phyloP scores from a whole-genome alignment of 1,140 invertebrate species.

The Aphis gossypii region DNA sequence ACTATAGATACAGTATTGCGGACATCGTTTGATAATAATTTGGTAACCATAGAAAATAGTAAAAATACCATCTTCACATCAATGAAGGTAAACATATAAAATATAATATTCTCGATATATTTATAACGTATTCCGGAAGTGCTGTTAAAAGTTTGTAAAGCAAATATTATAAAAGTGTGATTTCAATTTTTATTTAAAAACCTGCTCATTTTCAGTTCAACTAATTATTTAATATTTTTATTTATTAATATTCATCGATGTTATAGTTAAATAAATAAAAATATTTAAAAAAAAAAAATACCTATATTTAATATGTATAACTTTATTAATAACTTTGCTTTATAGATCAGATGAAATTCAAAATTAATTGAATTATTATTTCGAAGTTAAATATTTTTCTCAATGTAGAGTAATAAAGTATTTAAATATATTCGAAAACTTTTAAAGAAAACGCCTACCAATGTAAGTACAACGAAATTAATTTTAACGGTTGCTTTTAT shows the following conservation, averaged over 20 bases:
- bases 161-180: not conserved
- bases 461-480: no score
- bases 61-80: not conserved
- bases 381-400: no score
- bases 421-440: not conserved
- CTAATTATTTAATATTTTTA: not conserved
- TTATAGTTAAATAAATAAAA: not conserved
- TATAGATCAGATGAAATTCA: no score
- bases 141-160: not conserved
- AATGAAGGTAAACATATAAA: not conserved
- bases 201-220: not conserved
- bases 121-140: not conserved
- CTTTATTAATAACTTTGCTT: no score
- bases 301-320: no score
- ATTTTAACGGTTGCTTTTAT: not conserved
- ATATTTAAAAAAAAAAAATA: no score
- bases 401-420: no score
- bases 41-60: no score
- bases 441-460: not conserved
- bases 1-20: not conserved
- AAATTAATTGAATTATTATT: no score
- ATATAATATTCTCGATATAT: not conserved
- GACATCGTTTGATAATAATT: not conserved
- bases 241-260: not conserved
- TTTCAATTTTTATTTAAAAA: not conserved